Evolutionary conservation across 2,888 invertebrate genomes (phyloP), one percentile per base, ranked within the genome.

Genomic region (Cancer borealis): DNA sequence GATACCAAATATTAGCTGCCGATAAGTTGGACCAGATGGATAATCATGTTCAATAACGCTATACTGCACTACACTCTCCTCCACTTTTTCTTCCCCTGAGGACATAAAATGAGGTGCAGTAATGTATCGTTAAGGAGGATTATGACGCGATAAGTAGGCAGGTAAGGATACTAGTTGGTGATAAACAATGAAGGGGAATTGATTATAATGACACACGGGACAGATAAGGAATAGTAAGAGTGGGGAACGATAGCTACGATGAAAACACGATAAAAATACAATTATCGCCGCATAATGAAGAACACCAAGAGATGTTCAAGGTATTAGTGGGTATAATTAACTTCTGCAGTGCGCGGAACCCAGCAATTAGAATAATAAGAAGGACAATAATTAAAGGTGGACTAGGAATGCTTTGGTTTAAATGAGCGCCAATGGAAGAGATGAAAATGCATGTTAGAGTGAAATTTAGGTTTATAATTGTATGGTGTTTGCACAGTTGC

Each of bases 1-100:
- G 30, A 84, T 84, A 84, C 17, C 84, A 30, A 84, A 84, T 39
- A 39, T 84, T 84, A 84, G 14, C 84, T 84, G 39, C 84, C 84
- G 30, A 17, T 84, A 84, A 39, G 6, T 39, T 39, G 10, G 39
- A 12, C 84, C 4, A 17, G n/a, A 84, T 14, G 30, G 84, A 39
- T 39, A 84, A 84, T 84, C 84, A 39, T 12, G 30, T 84, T 14
- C n/a, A 84, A 39, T 39, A n/a, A 84, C 73, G 39, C 39, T 39
- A 14, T 39, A 39, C 39, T 84, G 39, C 84, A 84, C 84, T 14
- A 17, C 12, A 30, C 84, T 84, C 39, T 39, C 14, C 73, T 26
- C n/a, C 73, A 5, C 8, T 84, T 84, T 84, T 39, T 39, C 17
- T 10, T 84, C 12, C 0, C 84, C 14, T 30, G 84, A 39, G 84